These are phyloP conservation scores for Drosophila willistoni DNA, from an alignment of 1,140 invertebrate species.

Conservation along the genomic window DNA sequence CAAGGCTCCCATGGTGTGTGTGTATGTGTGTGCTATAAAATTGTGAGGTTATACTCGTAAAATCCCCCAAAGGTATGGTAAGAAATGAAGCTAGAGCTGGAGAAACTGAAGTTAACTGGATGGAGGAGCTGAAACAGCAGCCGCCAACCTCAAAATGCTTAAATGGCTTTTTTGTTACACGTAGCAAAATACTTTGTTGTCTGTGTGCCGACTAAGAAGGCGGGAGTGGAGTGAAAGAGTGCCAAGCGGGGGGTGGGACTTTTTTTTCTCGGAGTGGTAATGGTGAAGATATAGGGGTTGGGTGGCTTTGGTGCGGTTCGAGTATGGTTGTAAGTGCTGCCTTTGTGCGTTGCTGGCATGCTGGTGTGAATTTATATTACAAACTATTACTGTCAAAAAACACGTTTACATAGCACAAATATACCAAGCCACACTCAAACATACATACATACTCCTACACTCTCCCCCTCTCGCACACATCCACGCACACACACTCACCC, in stretches of 20 bases:
- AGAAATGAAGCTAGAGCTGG: slow-evolving; percentile 34
- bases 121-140: slow-evolving; percentile 17
- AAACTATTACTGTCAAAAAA: slow-evolving; percentile 82
- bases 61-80: slow-evolving; percentile 38
- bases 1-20: slow-evolving; percentile 26
- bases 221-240: background rate
- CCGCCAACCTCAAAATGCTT: slow-evolving; percentile 78
- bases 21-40: slow-evolving; percentile 65
- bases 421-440: slow-evolving; percentile 48
- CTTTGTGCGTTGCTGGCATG: slow-evolving; percentile 68
- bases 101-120: slow-evolving; percentile 22
- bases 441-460: slow-evolving; percentile 9
- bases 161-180: slow-evolving; percentile 82
- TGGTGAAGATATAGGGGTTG: background rate
- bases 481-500: too few relatives aligned
- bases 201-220: slow-evolving; percentile 25
- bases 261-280: background rate
- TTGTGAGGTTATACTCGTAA: slow-evolving; percentile 68
- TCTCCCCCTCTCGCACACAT: slow-evolving; percentile 2
- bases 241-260: background rate
- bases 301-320: background rate
- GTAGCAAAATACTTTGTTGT: slow-evolving; percentile 81
- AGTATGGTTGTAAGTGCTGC: slow-evolving; percentile 28
- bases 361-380: slow-evolving; percentile 82
- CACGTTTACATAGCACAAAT: slow-evolving; percentile 81